Conservation (phyloP, 1,140 invertebrate genomes). For the Dendroctonus ponderosae region DNA sequence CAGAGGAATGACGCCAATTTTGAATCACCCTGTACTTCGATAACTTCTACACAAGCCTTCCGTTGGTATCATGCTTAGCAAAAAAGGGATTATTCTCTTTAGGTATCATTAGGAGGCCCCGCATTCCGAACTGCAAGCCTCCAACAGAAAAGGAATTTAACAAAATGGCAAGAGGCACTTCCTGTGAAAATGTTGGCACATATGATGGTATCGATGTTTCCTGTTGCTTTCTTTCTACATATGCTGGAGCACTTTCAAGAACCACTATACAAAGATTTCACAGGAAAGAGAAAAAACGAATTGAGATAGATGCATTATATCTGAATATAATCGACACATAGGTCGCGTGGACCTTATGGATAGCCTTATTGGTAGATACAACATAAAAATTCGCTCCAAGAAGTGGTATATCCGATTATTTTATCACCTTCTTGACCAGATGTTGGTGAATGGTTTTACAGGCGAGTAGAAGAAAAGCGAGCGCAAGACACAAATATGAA, state of each 20-base stretch:
- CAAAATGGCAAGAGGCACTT: not conserved
- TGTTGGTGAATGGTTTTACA: slow-evolving; percentile 32
- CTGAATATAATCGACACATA: slow-evolving; percentile 42
- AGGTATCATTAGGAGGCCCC: not conserved
- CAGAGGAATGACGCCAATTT: too few relatives aligned
- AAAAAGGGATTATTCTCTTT: not conserved
- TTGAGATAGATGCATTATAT: not conserved
- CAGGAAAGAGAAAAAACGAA: not conserved
- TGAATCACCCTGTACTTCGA: too few relatives aligned
- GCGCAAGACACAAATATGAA: not conserved
- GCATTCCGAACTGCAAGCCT: not conserved
- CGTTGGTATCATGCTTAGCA: not conserved
- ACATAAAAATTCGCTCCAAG: slow-evolving; percentile 45
- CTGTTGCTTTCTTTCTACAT: not conserved
- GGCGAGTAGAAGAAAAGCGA: not conserved
- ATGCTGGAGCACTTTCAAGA: not conserved
- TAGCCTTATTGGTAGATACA: slow-evolving; percentile 45
- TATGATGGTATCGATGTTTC: not conserved
- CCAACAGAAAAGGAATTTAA: not conserved
- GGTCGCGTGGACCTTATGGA: slow-evolving; percentile 50
- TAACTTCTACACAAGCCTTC: not conserved
- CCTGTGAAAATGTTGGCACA: not conserved
- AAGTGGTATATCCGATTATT: slow-evolving; percentile 50
- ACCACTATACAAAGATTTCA: not conserved
- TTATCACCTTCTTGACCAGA: slow-evolving; percentile 52